A percentile compares a stretch with the other conserved stretches of the same genome.
phyloP scores from a whole-genome alignment of 2,113 vertebrate genomes.

The Centrocercus urophasianus region DNA sequence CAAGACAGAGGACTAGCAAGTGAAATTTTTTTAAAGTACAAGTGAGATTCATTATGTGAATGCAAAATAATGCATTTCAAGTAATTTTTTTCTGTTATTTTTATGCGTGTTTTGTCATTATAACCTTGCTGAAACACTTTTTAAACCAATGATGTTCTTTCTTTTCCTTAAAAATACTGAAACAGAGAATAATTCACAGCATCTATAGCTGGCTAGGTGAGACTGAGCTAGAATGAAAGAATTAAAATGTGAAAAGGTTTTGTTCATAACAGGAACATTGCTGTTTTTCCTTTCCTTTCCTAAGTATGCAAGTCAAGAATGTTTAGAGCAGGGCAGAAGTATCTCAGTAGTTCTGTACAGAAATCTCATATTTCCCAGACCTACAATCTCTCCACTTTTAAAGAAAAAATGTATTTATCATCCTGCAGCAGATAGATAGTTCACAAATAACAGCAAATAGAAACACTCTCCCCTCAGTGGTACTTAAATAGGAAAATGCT shows the following conservation, averaged over 20 bases:
- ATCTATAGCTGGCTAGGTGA: background rate
- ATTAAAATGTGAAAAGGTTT: background rate
- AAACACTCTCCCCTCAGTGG: background rate
- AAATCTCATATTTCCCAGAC: background rate
- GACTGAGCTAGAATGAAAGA: background rate
- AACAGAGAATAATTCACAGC: background rate
- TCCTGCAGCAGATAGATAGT: background rate
- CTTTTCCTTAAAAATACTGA: background rate
- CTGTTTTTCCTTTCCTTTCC: fast-evolving
- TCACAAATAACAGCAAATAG: background rate
- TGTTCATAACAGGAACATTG: background rate
- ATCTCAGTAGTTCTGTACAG: background rate
- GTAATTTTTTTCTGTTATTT: background rate
- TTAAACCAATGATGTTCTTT: background rate
- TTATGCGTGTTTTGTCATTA: background rate
- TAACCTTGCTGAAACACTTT: background rate
- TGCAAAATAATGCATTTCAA: background rate
- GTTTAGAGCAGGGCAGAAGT: background rate
- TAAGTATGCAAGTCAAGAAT: background rate
- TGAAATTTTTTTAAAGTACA: background rate
- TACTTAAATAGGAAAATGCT: background rate
- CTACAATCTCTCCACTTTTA: background rate
- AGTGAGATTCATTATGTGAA: background rate
- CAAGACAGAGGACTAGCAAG: background rate
- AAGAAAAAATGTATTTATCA: background rate